Evolutionary conservation across 1,140 invertebrate species (phyloP), one percentile per base, ranked within the genome.

Genomic region (Ceratitis capitata): DNA sequence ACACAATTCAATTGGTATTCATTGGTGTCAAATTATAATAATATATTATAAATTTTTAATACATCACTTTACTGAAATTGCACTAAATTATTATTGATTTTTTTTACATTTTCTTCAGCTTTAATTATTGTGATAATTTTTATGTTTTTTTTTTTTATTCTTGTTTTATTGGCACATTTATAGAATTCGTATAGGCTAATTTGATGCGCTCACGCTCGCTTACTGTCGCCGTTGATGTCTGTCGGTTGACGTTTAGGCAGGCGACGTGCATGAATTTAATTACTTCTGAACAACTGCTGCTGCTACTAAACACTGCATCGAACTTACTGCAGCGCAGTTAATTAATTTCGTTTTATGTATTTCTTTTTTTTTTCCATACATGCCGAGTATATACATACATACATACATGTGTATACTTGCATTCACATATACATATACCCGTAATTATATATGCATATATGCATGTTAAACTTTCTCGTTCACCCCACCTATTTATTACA

Each of bases 251-350:
- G 42, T 78, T 78, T 78, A 78, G 39, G 19, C 45, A 45, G 69
- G 39, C 42, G 69, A 78, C 39, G 35, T 78, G 69, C 42, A 78
- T 78, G 69, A 45, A 78, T 78, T 78, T 78, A 78, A 78, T 78
- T 78, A 78, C 69, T 78, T 7, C 39, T 69, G 64, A 69, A 69
- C 64, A 69, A 69, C 64, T 69, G 64, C 64, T 69, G 64, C 69
- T 78, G 69, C 69, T n/a, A 78, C 69, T 78, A 78, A 78, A 78
- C 69, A 78, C 69, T 78, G 69, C 35, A 78, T 32, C 69, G 69
- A 78, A 78, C 69, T 78, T 45, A 78, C 69, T 78, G 69, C 69
- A 78, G 69, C 42, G 69, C 69, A 78, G 69, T 78, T 78, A 78
- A 78, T 78, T 78, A 78, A 78, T 78, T 78, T 78, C 69, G 26